phyloP scores from a whole-genome alignment of 2,888 invertebrate genomes.

The Apotomis betuletana region DNA sequence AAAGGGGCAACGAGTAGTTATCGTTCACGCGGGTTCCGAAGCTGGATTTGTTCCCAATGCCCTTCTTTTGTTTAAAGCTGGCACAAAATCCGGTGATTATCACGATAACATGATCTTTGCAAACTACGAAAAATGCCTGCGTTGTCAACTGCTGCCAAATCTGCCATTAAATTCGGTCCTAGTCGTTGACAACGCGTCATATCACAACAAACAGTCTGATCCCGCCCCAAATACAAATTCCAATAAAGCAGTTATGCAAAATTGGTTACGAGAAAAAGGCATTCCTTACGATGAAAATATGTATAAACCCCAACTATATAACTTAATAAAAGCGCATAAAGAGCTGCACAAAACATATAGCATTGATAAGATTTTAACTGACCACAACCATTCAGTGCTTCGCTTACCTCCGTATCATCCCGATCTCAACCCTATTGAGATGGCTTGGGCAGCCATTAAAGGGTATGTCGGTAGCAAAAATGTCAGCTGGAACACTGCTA shows the following conservation, averaged over 20 bases:
- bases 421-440: conserved; percentile 41
- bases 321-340: conserved; percentile 34
- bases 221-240: no score
- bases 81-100: no score
- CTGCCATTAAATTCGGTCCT: no score
- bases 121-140: no score
- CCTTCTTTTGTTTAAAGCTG: no score
- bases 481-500: conserved; percentile 35
- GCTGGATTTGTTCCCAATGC: no score
- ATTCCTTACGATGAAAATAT: conserved; percentile 11
- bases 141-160: no score
- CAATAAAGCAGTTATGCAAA: conserved; percentile 41
- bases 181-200: no score
- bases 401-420: conserved; percentile 39
- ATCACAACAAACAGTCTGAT: no score
- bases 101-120: no score
- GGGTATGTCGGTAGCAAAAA: conserved; percentile 36
- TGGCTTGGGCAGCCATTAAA: conserved; percentile 40
- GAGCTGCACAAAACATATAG: conserved; percentile 30
- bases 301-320: conserved; percentile 35
- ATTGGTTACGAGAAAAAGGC: conserved; percentile 42
- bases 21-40: no score
- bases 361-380: conserved; percentile 37
- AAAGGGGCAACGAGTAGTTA: no score
- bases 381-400: conserved; percentile 33